Base-by-base conservation (phyloP, 2,888 invertebrate genomes). In the Masnerella sp. region DNA sequence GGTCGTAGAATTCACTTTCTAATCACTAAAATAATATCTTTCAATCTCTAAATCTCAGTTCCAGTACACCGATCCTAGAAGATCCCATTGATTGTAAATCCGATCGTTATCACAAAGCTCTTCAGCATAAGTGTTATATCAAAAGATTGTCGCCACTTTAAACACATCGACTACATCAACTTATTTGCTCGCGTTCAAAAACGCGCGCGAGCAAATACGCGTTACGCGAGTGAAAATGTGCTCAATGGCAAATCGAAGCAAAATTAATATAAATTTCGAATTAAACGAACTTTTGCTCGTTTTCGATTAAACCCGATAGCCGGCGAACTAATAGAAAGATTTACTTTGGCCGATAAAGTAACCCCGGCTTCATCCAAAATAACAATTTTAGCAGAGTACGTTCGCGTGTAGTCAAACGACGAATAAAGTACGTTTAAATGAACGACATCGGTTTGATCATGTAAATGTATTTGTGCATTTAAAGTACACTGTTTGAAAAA, bases 401-500 rank as follows among this genome's bases (percentile, higher is more conserved):
- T 72, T 72, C 22, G 47, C 71, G 54, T 72, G 65, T 72, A 65
- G 47, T 49, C 72, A 65, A 65, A 54, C 61, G 36, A 20, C 42
- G 61, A 72, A 65, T 72, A 64, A 71, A 65, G 52, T 59, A 59
- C 51, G 52, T 61, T 62, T 61, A 59, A 72, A 72, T 61, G 59
- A 71, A 65, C 52, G 52, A 65, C 71, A 59, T 45, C 64, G 56
- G 65, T 36, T 65, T 72, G 47, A 72, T 72, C 72, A 36, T 65
- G 65, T 70, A 70, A 62, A 70, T 62, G 64, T 65, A 72, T 72
- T 72, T 45, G 59, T 18, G 47, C 54, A 65, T 72, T 72, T 65
- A 61, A 65, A 71, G 54, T 65, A 61, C 47, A 72, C 40, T 64
- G 43, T 70, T 51, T 58, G 58, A 61, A 65, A 59, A 72, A 58